Evolutionary conservation across 2,797 vertebrate genomes (phyloP), one percentile per base, ranked within the genome.

Genomic region (Amblyraja radiata): DNA sequence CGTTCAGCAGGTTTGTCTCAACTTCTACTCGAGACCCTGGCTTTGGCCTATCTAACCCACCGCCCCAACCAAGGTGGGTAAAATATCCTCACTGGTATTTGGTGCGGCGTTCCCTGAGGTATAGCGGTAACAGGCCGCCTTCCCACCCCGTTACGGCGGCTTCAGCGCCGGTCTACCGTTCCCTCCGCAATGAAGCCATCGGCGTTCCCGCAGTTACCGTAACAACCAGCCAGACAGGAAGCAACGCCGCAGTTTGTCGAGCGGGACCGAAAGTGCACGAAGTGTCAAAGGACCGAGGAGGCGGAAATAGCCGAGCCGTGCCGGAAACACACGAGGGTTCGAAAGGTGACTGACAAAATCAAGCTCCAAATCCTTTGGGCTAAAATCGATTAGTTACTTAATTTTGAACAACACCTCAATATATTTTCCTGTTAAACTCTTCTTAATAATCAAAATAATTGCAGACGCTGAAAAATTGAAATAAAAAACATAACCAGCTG

Each of bases 131-230:
- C 5, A 7, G 13, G 28, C 58, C 84, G n/a, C 14, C 81, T 61
- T 65, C 28, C 58, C 63, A 16, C 2, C 5, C 14, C n/a, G 65
- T 18, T 16, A 18, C 7, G 18, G 4, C 11, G 11, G 1, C 58
- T 46, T 61, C 11, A 4, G 83, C 58, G 2, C 13, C 54, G 25
- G n/a, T 7, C 36, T 16, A 36, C 16, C 6, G 7, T 21, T 13
- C 6, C 58, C 14, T 65, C 39, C 11, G 23, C 21, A 83, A 46
- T 58, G 46, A 9, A 58, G 81, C 54, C 46, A 25, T 88, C 83
- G 6, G 84, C 84, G 61, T 88, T 65, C 84, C 61, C 63, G n/a
- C 84, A 65, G 84, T 88, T 88, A 68, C 84, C 84, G 61, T 88
- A 88, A 88, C 84, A 88, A 88, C 84, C 61, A n/a, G 84, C 84